Evolutionary conservation across 1,140 invertebrate species (phyloP).

Genomic region (Drosophila rhopaloa): DNA sequence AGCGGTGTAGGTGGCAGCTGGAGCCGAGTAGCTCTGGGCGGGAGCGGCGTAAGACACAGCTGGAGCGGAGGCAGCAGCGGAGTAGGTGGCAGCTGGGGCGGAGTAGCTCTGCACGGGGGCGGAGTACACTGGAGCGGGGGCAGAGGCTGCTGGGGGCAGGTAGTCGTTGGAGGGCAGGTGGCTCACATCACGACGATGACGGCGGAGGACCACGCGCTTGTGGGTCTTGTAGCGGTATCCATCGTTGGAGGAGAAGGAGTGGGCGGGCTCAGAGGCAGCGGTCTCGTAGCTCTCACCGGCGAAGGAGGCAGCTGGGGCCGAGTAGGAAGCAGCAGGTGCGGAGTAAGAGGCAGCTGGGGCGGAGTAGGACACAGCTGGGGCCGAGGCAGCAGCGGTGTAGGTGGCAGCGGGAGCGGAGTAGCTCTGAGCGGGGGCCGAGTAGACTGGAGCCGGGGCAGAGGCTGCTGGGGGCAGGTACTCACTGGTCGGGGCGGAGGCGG

Average conservation of each 20-base stretch:
- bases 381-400: constrained; percentile 40
- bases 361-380: constrained; percentile 11
- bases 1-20: constrained; percentile 39
- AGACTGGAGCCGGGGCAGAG: constrained; percentile 46
- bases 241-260: constrained; percentile 31
- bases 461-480: constrained; percentile 73
- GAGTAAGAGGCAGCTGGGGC: background rate
- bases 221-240: constrained; percentile 22
- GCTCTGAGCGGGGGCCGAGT: constrained; percentile 36
- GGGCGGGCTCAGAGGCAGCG: constrained; percentile 19
- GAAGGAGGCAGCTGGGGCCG: constrained; percentile 26
- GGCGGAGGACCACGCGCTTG: constrained; percentile 35
- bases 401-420: constrained; percentile 30
- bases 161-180: constrained; percentile 72
- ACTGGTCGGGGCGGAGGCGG: constrained; percentile 58
- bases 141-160: constrained; percentile 70
- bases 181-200: constrained; percentile 76
- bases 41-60: constrained; percentile 43
- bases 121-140: constrained; percentile 28
- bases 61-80: constrained; percentile 50
- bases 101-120: constrained; percentile 28
- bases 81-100: constrained; percentile 49
- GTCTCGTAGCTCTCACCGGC: constrained; percentile 36
- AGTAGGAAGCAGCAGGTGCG: constrained; percentile 7
- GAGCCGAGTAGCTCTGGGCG: constrained; percentile 28